Base-by-base conservation (phyloP, 2,113 vertebrate genomes). In the Apistogramma diplotaenia region DNA sequence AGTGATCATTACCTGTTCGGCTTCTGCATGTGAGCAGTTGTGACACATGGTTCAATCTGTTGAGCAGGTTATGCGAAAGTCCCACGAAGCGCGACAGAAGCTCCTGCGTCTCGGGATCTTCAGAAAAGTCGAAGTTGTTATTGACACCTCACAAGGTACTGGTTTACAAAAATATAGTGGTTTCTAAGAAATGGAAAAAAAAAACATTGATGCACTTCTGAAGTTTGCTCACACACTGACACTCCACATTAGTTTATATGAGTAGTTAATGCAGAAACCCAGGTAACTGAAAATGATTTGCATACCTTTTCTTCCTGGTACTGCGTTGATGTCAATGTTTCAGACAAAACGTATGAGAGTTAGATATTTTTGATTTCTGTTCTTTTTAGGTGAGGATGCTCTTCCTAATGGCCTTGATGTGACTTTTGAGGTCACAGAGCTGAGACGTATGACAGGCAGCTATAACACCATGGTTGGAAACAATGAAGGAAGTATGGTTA, bases 381-480 rank as follows among this genome's bases (percentile, higher is more conserved):
- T 82, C 2, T 74, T 3, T 59, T 13, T 15, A 99, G 98, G 98
- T 74, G 96, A 96, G 1, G 96, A 96, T 11, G 97, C 98, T 1
- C 96, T 99, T 84, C 97, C 98, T 1, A 98, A 99, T 1, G 98
- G 98, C 33, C 93, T 99, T 5, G 98, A 99, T 2, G 96, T 99
- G 37, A 99, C 96, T 0, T 99, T 99, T 74, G 97, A 99, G 57
- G 98, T 99, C n/a, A 96, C 95, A 0, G 98, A 99, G 61, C 79
- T 99, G 49, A 94, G 97, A 76, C 94, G 96, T 53, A 59, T 99
- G 76, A 99, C 98, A 0, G 98, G 97, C 89, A 99, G 97, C 85
- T 99, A 98, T 80, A 99, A 99, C 93, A 99, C 98, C 10, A 99
- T 98, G 97, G 97, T 99, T 21, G 98, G 98, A 67, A 99, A 99